Base-by-base conservation (phyloP, 2,113 vertebrate genomes). In the Syngnathoides biaculeatus region DNA sequence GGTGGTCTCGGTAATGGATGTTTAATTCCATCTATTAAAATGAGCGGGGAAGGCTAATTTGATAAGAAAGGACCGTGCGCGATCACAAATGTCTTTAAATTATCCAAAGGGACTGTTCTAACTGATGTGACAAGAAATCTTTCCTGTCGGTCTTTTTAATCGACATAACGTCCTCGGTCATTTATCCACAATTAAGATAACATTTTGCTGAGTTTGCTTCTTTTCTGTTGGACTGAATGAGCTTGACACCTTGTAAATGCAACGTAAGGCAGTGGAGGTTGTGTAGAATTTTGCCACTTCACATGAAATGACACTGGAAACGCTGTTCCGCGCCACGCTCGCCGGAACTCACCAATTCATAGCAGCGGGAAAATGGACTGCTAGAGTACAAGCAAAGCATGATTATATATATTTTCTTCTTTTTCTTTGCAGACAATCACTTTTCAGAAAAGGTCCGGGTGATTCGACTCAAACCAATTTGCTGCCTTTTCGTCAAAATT, bases 1-100 rank as follows among this genome's bases (percentile, higher is more conserved):
- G 88, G 87, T 90, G 86, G 79, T 71, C 74, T 68, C 48, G 71
- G 79, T 86, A 89, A 90, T 91, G 89, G 83, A 79, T 73, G 80
- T 80, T 86, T 89, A 79, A 89, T 91, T 83, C 84, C 69, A 77
- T 80, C 73, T 72, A 76, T 72, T 72, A 69, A 78, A 79, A 79
- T 83, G 73, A 86, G 81, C 65, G 69, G 72, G 76, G 69, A 77
- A 77, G 67, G 83, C 75, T 75, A 74, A 82, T 81, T 77, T 72
- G 48, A 39, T 74, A 52, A 79, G 78, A 74, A 77, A 71, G 76
- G 74, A 55, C 67, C 79, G 74, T 72, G 65, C 79, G 75, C 69
- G 78, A 86, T 75, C 78, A 68, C 53, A 42, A 39, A 60, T 73
- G 10, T 52, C 75, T 85, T 74, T 77, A 78, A 80, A 77, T 70